Evolutionary conservation across 2,888 invertebrate genomes (phyloP), one percentile per base, ranked within the genome.

Genomic region (Zonitis immaculata): DNA sequence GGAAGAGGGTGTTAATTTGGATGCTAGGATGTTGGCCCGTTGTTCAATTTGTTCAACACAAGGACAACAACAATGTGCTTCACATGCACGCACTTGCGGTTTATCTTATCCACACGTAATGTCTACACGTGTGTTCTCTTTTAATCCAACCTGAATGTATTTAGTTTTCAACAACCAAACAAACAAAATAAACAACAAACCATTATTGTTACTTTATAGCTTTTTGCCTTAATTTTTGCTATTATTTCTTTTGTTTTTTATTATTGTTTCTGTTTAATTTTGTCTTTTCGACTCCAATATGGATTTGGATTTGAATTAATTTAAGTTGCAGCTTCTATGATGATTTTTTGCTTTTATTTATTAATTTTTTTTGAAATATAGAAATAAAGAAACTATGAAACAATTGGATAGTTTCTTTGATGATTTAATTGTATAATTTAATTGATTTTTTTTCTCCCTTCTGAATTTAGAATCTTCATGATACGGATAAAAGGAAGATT

Each of bases 391-490:
- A 14, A 32, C 16, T 14, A 14, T 32, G 6, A 32, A 14, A 8
- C 14, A 32, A 14, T 32, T 32, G 8, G 3, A 27, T 14, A 32
- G 32, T 32, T 32, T 32, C 32, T 7, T 7, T 14, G 7, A 7
- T 14, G 14, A 6, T 11, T 27, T 27, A 11, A 11, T 27, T 11
- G 1, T 11, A 11, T 27, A 14, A 32, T 32, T 6, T 14, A 32
- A 32, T 32, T 32, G 12, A 6, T 32, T 32, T 32, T 32, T 4
- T 14, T 32, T 14, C 14, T n/a, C n/a, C n/a, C 14, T 14, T 44
- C 25, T 26, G 9, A 44, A 16, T 44, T 20, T 26, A 86, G 86
- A 85, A 81, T 67, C 71, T 85, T 43, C 75, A 82, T 53, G 85
- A 85, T 27, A 71, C 74, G 27, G 80, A 80, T 56, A 79, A 78